A percentile compares a stretch with the other conserved stretches of the same genome.
These are phyloP conservation scores for Neoascia interrupta DNA, from an alignment of 2,888 invertebrate genomes.

Conservation along the genomic window DNA sequence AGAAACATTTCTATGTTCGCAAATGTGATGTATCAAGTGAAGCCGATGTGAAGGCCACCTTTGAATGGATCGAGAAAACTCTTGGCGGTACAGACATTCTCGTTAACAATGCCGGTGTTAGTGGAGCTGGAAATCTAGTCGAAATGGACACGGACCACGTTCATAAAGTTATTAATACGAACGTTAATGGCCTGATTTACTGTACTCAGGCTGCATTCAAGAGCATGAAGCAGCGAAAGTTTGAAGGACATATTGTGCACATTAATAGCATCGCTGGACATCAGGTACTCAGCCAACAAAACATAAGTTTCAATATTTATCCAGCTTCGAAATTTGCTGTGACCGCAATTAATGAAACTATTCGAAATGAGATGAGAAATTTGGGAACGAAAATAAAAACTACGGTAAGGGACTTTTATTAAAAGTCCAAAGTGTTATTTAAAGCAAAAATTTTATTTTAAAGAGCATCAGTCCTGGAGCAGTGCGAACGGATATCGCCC, in stretches of 20 bases:
- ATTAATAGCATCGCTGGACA: slow-evolving; percentile 75
- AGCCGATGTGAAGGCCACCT: too few species aligned
- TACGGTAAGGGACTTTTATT: slow-evolving; percentile 72
- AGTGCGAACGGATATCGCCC: too few species aligned
- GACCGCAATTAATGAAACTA: slow-evolving; percentile 70
- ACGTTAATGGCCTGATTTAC: slow-evolving; percentile 79
- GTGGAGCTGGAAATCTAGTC: slow-evolving; percentile 73
- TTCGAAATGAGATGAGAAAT: slow-evolving; percentile 71
- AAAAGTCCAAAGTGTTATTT: too few species aligned
- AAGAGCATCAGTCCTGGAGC: too few species aligned
- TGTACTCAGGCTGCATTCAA: slow-evolving; percentile 80
- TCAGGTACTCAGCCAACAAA: slow-evolving; percentile 34
- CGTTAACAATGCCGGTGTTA: too few species aligned
- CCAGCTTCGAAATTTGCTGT: slow-evolving; percentile 70
- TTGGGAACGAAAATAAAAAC: too few species aligned
- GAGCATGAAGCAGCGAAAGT: slow-evolving; percentile 80
- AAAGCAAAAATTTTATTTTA: too few species aligned
- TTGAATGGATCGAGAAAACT: too few species aligned
- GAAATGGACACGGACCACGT: slow-evolving; percentile 73
- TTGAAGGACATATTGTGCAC: slow-evolving; percentile 79
- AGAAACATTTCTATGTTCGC: slow-evolving; percentile 71
- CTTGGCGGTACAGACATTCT: too few species aligned
- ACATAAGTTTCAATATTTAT: slow-evolving; percentile 69
- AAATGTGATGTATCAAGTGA: slow-evolving; percentile 80
- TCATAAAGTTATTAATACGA: slow-evolving; percentile 79